These are phyloP conservation scores for Rotaria sp. DNA, from an alignment of 2,888 invertebrate genomes.

Conservation along the genomic window DNA sequence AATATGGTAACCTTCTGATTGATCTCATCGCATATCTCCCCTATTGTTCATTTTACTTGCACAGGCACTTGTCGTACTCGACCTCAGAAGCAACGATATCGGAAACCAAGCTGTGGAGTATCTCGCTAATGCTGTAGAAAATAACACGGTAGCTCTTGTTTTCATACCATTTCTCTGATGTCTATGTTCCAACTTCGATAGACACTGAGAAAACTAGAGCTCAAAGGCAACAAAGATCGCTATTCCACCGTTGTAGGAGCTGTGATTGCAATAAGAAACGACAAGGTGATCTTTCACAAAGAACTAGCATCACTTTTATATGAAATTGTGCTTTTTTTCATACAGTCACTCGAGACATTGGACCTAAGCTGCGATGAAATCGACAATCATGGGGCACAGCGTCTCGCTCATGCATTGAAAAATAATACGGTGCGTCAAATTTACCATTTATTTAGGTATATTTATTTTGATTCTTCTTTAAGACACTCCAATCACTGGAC, in stretches of 20 bases:
- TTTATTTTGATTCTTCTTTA: background rate
- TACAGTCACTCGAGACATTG: background rate
- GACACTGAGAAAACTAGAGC: background rate
- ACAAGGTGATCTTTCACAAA: background rate
- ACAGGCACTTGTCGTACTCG: background rate
- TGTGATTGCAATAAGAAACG: background rate
- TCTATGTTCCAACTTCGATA: background rate
- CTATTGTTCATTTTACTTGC: background rate
- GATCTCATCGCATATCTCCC: background rate
- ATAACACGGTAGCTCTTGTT: background rate
- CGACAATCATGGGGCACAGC: background rate
- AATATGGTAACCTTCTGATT: background rate
- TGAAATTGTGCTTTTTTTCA: background rate
- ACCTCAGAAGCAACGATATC: background rate
- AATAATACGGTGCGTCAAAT: background rate
- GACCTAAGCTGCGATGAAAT: background rate
- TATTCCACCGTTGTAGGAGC: background rate
- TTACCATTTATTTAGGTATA: background rate
- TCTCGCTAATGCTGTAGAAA: background rate
- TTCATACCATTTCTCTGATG: background rate
- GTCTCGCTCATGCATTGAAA: background rate
- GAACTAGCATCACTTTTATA: background rate
- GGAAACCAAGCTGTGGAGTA: background rate
- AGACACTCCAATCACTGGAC: background rate
- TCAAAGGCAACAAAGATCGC: background rate